Percentiles rank a stretch among this genome's conserved stretches.
phyloP scores from a whole-genome alignment of 2,888 invertebrate species.

The Altica lythri region DNA sequence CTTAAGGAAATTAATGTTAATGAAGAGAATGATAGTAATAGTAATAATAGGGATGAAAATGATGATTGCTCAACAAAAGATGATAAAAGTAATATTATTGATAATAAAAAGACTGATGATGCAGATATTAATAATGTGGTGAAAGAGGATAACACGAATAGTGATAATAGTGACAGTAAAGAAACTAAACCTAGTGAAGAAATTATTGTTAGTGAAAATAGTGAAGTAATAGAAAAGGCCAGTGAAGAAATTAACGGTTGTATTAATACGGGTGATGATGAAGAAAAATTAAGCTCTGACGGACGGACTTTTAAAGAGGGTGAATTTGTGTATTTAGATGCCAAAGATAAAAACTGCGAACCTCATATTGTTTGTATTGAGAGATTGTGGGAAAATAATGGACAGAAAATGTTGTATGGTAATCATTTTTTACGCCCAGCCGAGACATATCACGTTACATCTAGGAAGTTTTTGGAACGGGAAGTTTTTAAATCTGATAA shows the following conservation, averaged over 20 bases:
- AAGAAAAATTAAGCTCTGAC: no score
- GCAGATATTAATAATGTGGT: background rate
- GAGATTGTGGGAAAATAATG: slow-evolving; percentile 81
- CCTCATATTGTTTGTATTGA: slow-evolving; percentile 68
- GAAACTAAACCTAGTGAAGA: background rate
- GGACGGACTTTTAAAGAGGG: slow-evolving; percentile 79
- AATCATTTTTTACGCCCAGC: slow-evolving; percentile 89
- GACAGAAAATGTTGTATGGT: slow-evolving; percentile 88
- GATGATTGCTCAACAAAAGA: background rate
- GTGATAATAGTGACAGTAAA: slow-evolving; percentile 4
- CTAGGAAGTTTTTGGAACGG: slow-evolving; percentile 93
- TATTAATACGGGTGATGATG: slow-evolving; percentile 56
- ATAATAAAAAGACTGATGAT: background rate
- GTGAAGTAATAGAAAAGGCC: background rate
- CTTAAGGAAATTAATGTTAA: slow-evolving; percentile 46
- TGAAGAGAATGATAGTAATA: slow-evolving; percentile 7
- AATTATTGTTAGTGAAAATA: background rate
- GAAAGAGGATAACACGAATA: slow-evolving; percentile 1
- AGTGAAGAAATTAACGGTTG: slow-evolving; percentile 39
- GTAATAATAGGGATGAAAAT: slow-evolving; percentile 11
- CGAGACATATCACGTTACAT: slow-evolving; percentile 95
- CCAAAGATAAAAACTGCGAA: slow-evolving; percentile 68
- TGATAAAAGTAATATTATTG: background rate
- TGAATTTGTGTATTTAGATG: slow-evolving; percentile 90
- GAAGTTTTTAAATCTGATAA: slow-evolving; percentile 96